These are phyloP conservation scores for Crocuta crocuta DNA, from an alignment of 2,113 vertebrate species.

Conservation along the genomic window DNA sequence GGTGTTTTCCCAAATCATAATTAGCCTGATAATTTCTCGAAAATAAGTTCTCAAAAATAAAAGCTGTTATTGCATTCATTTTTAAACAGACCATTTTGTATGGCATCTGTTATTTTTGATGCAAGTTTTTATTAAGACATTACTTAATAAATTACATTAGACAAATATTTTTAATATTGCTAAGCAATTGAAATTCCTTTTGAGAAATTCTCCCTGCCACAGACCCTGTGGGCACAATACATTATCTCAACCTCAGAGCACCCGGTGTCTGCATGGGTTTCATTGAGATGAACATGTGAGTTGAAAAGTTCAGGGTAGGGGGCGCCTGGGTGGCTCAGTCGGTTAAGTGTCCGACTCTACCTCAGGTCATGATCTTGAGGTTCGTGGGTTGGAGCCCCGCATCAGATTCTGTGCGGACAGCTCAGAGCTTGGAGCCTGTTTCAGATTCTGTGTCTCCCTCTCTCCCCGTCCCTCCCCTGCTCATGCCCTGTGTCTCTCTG, in stretches of 20 bases:
- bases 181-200: neutral
- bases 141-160: constrained; percentile 30
- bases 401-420: no score
- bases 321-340: no score
- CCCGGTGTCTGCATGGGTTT: neutral
- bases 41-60: constrained; percentile 18
- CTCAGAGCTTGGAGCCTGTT: no score
- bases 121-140: constrained; percentile 27
- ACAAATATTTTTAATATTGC: neutral
- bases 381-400: no score
- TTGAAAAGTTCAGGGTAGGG: constrained; percentile 81
- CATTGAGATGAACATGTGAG: constrained; percentile 25
- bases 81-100: neutral
- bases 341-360: no score
- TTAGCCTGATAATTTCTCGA: neutral
- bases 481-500: no score
- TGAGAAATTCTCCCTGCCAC: neutral
- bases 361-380: no score
- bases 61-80: neutral
- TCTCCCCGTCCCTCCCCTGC: no score
- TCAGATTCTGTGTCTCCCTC: no score
- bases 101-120: neutral
- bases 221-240: neutral
- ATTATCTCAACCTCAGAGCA: neutral
- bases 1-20: neutral